Percentiles rank a stretch among this genome's conserved stretches.
phyloP scores from a whole-genome alignment of 2,113 vertebrate genomes.

The Corvus cornix region DNA sequence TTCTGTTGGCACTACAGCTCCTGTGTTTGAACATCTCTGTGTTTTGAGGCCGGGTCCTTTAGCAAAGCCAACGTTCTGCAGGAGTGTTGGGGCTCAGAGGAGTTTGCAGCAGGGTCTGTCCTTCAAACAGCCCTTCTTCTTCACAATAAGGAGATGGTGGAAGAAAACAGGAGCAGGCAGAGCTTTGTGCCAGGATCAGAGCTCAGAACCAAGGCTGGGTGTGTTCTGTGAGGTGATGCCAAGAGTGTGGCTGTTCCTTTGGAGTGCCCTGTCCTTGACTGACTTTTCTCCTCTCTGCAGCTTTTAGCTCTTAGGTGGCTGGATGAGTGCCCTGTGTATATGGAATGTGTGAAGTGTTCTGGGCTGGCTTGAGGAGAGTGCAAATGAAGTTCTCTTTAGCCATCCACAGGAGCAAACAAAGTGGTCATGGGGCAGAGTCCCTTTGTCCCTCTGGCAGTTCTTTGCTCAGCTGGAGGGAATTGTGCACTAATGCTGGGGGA shows the following conservation, averaged over 20 bases:
- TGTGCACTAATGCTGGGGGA: background rate
- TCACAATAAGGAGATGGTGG: fast-evolving
- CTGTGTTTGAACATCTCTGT: background rate
- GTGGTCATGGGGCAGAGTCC: background rate
- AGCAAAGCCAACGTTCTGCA: background rate
- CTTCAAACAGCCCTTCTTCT: background rate
- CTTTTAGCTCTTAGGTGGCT: background rate
- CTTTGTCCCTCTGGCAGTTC: background rate
- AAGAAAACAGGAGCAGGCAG: background rate
- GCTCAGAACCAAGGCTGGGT: background rate
- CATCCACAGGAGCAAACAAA: background rate
- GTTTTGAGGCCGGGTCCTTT: background rate
- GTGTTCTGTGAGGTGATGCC: background rate
- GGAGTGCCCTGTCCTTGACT: background rate
- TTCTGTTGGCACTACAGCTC: background rate
- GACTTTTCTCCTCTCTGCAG: background rate
- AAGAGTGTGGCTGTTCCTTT: background rate
- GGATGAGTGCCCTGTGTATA: background rate
- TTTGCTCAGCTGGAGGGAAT: background rate
- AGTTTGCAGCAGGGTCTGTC: background rate
- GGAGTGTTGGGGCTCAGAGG: background rate
- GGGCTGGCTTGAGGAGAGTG: background rate
- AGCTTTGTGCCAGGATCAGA: background rate
- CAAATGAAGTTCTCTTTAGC: background rate
- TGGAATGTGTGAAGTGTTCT: background rate